A percentile compares a stretch with the other conserved stretches of the same genome.
Conservation (phyloP, 1,140 invertebrate species). For the Neuroterus valhalla region DNA sequence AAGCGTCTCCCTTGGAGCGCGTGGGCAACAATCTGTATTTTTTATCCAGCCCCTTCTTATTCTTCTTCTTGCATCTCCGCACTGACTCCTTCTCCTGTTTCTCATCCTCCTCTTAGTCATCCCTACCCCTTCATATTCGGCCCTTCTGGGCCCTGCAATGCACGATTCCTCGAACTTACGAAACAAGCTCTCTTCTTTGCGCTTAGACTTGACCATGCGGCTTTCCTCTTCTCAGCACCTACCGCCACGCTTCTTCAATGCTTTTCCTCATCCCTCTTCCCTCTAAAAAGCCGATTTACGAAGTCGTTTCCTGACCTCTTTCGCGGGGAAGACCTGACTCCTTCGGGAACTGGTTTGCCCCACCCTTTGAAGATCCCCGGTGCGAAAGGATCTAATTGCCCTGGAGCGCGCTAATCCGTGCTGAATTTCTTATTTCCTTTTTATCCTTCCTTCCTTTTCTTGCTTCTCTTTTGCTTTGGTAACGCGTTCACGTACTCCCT, state of each 20-base stretch:
- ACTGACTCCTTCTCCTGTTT: conserved; percentile 1
- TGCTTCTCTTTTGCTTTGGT: conserved; percentile 1
- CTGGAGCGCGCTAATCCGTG: conserved; percentile 24
- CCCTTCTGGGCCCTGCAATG: not conserved
- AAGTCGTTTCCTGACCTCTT: conserved; percentile 30
- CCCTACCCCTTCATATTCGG: conserved; percentile 4
- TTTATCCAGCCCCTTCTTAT: conserved; percentile 19
- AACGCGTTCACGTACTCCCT: conserved; percentile 7
- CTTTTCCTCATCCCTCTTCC: not conserved
- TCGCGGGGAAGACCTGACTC: conserved; percentile 18
- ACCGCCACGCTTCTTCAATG: conserved; percentile 17
- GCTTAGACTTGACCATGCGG: not conserved
- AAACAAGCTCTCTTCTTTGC: conserved; percentile 2
- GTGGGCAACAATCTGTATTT: conserved; percentile 30
- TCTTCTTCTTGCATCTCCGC: conserved; percentile 1
- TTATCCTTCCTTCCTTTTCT: not conserved
- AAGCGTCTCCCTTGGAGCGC: conserved; percentile 25
- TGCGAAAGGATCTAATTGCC: conserved; percentile 16
- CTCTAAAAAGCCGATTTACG: not conserved
- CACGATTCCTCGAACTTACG: conserved; percentile 20
- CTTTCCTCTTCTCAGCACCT: conserved; percentile 5
- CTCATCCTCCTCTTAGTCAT: conserved; percentile 8
- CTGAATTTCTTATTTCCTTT: conserved; percentile 26
- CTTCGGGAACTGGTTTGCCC: conserved; percentile 26
- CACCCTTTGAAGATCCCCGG: conserved; percentile 18